Evolutionary conservation across 1,140 invertebrate species (phyloP).

Genomic region (Onthophagus taurus): DNA sequence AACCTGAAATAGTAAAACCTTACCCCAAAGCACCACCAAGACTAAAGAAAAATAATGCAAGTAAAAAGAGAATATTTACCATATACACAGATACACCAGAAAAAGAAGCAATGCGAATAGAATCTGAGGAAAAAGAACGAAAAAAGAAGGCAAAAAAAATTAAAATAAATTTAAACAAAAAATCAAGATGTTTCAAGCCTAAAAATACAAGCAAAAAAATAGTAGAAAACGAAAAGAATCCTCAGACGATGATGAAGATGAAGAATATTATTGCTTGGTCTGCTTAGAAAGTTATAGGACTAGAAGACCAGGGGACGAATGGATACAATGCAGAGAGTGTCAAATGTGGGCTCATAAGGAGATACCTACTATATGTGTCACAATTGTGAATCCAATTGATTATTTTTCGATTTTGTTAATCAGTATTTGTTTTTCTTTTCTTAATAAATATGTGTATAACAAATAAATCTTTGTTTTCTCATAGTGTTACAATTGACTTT

Average conservation of each 20-base stretch:
- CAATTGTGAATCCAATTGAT: no score
- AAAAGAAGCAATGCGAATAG: conserved; percentile 4
- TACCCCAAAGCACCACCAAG: conserved; percentile 3
- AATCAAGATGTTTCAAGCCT: no score
- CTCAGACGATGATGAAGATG: no score
- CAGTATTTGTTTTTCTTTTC: no score
- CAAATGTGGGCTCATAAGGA: neutral
- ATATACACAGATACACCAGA: conserved; percentile 6
- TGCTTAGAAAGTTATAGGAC: neutral
- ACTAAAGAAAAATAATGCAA: neutral
- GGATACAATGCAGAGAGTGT: neutral
- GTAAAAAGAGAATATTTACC: conserved; percentile 7
- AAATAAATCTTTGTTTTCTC: no score
- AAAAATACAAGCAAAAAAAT: no score
- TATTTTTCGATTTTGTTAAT: no score
- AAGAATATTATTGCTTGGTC: neutral
- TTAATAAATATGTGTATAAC: no score
- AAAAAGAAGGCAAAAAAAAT: neutral
- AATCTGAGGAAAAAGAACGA: neutral
- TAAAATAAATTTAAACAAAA: neutral
- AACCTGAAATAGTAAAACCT: conserved; percentile 4
- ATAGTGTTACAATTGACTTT: no score
- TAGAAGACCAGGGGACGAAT: neutral
- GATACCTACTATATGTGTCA: no score
- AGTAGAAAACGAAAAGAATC: no score